These are phyloP conservation scores for Macrocentrus cingulum DNA, from an alignment of 1,140 invertebrate genomes.

Conservation along the genomic window DNA sequence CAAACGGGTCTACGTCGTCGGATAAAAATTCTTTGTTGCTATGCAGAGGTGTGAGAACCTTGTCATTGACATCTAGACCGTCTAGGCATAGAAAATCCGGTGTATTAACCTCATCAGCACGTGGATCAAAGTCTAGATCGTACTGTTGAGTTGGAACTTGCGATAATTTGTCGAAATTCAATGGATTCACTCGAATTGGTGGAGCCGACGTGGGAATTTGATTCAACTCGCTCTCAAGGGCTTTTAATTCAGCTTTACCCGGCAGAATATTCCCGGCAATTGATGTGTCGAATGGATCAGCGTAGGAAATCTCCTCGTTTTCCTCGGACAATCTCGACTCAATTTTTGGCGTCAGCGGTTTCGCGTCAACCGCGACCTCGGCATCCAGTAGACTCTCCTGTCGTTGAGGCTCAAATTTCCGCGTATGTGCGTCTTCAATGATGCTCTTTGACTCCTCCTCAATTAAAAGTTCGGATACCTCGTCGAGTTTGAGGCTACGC, in stretches of 20 bases:
- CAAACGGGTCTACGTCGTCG: conserved; percentile 67
- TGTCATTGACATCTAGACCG: conserved; percentile 41
- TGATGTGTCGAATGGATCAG: conserved; percentile 81
- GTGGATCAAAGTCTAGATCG: conserved; percentile 50
- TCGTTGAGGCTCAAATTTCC: conserved; percentile 23
- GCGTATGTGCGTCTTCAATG: conserved; percentile 12
- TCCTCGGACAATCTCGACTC: conserved; percentile 47
- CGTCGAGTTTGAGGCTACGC: conserved; percentile 28
- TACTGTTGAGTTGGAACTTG: conserved; percentile 23
- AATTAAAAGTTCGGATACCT: conserved; percentile 20
- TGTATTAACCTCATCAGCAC: conserved; percentile 40
- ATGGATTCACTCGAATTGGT: conserved; percentile 34
- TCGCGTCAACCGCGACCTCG: conserved; percentile 65
- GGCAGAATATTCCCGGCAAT: conserved; percentile 73
- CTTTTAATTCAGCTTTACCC: conserved; percentile 75
- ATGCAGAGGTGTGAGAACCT: conserved; percentile 55
- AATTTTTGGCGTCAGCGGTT: conserved; percentile 67
- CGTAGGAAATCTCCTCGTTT: conserved; percentile 48
- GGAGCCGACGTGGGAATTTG: conserved; percentile 39
- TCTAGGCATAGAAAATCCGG: conserved; percentile 46
- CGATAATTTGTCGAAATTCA: conserved; percentile 31
- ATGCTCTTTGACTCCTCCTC: conserved; percentile 25
- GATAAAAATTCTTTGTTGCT: conserved; percentile 32
- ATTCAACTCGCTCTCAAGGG: conserved; percentile 73
- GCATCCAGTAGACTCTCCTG: conserved; percentile 58